Evolutionary conservation across 2,888 invertebrate species (phyloP).

Genomic region (Aphrophora alni): DNA sequence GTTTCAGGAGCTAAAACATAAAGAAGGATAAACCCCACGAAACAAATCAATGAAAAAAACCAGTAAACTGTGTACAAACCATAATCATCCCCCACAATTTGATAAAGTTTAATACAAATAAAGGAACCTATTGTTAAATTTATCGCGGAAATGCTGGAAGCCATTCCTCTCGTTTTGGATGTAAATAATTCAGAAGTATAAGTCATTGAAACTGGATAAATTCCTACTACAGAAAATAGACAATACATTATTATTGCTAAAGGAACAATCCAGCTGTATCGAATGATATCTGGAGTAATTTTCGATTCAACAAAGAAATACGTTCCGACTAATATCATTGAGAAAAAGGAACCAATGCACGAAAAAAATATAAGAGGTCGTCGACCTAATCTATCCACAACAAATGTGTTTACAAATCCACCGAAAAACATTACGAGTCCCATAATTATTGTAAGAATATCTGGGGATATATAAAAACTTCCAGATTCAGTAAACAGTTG

Average conservation of each 20-base stretch:
- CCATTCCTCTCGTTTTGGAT: conserved; percentile 66
- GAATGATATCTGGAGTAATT: conserved; percentile 15
- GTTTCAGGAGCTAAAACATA: conserved; percentile 64
- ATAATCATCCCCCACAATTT: conserved; percentile 40
- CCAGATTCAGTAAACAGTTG: conserved; percentile 38
- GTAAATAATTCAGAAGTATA: conserved; percentile 70
- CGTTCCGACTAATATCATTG: conserved; percentile 15
- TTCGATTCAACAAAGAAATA: conserved; percentile 35
- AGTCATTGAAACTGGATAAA: conserved; percentile 65
- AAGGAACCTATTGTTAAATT: conserved; percentile 65
- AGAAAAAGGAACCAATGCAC: conserved; percentile 38
- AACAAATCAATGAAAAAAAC: conserved; percentile 41
- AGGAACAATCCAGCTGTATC: conserved; percentile 54
- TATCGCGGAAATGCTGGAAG: conserved; percentile 65
- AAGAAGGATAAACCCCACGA: conserved; percentile 38
- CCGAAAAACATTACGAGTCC: conserved; percentile 15
- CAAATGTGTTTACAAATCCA: conserved; percentile 20
- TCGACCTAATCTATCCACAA: conserved; percentile 24
- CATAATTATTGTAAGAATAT: conserved; percentile 37
- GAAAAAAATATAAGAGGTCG: conserved; percentile 37
- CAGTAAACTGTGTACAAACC: conserved; percentile 45
- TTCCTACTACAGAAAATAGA: conserved; percentile 64
- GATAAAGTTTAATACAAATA: conserved; percentile 64
- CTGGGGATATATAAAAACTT: not conserved
- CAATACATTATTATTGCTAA: conserved; percentile 65